Evolutionary conservation across 2,113 vertebrate genomes (phyloP).

Genomic region (Sorex fumeus): DNA sequence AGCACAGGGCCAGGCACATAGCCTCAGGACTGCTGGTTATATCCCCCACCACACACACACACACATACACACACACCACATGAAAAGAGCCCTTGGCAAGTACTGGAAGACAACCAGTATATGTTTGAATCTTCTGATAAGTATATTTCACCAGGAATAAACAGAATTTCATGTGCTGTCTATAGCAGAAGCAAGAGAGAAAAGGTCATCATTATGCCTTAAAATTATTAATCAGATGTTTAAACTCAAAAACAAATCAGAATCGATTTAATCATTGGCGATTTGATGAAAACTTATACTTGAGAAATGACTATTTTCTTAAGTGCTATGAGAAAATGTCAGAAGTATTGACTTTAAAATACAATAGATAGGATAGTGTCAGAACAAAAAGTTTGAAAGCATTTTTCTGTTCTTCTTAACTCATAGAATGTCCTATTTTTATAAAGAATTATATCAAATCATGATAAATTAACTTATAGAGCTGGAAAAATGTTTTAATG

Average conservation of each 20-base stretch:
- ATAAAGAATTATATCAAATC: background rate
- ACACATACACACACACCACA: too few relatives aligned
- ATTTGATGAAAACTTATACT: background rate
- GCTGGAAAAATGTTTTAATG: background rate
- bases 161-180: background rate
- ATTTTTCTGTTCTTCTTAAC: background rate
- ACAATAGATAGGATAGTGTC: background rate
- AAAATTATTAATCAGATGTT: background rate
- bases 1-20: too few relatives aligned
- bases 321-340: conserved; percentile 5
- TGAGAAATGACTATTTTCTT: background rate
- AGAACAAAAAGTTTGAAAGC: background rate
- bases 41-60: too few relatives aligned
- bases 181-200: background rate
- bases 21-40: too few relatives aligned
- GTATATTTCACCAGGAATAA: background rate
- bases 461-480: background rate
- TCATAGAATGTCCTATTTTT: background rate
- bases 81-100: background rate
- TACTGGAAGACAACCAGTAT: background rate
- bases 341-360: background rate
- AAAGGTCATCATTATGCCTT: background rate
- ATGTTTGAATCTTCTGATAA: background rate
- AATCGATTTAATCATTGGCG: background rate
- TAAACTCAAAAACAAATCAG: background rate